A percentile compares a stretch with the other conserved stretches of the same genome.
phyloP scores from a whole-genome alignment of 2,113 vertebrate species.

The Bujurquina vittata region DNA sequence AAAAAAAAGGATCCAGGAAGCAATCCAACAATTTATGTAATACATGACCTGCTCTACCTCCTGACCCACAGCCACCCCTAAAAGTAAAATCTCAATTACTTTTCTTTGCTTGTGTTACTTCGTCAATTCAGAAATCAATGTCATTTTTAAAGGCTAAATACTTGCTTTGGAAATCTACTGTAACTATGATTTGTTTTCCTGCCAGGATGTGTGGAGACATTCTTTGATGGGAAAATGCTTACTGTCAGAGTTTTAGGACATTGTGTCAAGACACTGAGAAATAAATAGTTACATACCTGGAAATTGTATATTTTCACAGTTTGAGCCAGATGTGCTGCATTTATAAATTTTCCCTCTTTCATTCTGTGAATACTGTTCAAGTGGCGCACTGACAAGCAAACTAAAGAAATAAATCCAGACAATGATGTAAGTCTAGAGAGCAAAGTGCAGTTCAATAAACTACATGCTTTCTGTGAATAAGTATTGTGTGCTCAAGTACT shows the following conservation, averaged over 20 bases:
- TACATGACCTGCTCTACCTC: too few species aligned
- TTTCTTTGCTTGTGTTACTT: not conserved
- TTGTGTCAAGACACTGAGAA: not conserved
- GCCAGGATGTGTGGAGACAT: not conserved
- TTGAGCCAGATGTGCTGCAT: not conserved
- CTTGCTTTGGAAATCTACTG: too few species aligned
- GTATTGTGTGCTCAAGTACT: not conserved
- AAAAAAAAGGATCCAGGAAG: too few species aligned
- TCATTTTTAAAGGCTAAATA: not conserved
- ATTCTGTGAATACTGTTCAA: not conserved
- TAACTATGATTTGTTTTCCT: not conserved
- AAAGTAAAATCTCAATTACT: not conserved
- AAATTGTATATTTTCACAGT: not conserved
- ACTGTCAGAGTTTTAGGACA: not conserved
- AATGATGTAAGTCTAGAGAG: not conserved
- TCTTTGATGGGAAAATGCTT: not conserved
- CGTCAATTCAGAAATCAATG: not conserved
- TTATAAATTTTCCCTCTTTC: not conserved
- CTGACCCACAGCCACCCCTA: too few species aligned
- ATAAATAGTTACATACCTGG: conserved; percentile 29
- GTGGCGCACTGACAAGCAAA: conserved; percentile 74
- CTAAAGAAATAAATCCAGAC: conserved; percentile 53
- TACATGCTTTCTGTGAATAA: not conserved
- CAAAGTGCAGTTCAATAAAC: not conserved
- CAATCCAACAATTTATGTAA: too few species aligned